Percentiles rank a stretch among this genome's conserved stretches.
Conservation (phyloP, 2,888 invertebrate species). For the Melinaea marsaeus region DNA sequence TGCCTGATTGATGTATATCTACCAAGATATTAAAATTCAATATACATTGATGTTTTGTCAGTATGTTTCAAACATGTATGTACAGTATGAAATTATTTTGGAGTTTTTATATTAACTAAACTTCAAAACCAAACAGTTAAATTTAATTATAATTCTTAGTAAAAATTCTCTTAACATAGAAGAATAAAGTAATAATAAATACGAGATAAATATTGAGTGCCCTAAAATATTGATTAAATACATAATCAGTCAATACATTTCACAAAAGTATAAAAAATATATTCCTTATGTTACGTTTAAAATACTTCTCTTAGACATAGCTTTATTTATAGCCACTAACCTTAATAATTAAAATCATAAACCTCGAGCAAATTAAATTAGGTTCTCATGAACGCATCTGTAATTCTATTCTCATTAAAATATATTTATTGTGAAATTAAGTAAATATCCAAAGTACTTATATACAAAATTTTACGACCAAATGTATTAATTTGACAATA, state of each 20-base stretch:
- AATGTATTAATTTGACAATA: constrained; percentile 38
- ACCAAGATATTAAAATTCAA: neutral
- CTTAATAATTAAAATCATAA: constrained; percentile 18
- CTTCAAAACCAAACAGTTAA: neutral
- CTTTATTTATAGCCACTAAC: constrained; percentile 26
- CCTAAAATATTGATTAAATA: constrained; percentile 44
- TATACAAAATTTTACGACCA: constrained; percentile 73
- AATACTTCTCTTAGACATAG: constrained; percentile 11
- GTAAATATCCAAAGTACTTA: constrained; percentile 59
- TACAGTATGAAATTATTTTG: too few relatives aligned
- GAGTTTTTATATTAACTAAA: too few relatives aligned
- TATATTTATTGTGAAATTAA: constrained; percentile 59
- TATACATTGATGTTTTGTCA: too few relatives aligned
- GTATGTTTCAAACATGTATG: too few relatives aligned
- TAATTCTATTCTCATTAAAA: constrained; percentile 24
- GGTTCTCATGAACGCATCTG: neutral
- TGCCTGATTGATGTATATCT: neutral
- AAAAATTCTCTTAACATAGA: constrained; percentile 13
- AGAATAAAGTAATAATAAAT: constrained; percentile 26
- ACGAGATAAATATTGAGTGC: constrained; percentile 37
- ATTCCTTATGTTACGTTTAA: constrained; percentile 12
- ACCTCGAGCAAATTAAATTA: constrained; percentile 7
- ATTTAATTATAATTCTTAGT: neutral
- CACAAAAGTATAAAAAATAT: constrained; percentile 44
- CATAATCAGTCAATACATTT: constrained; percentile 56